Evolutionary conservation across 1,140 invertebrate genomes (phyloP), one percentile per base, ranked within the genome.

Genomic region (Neodiprion pinetum): DNA sequence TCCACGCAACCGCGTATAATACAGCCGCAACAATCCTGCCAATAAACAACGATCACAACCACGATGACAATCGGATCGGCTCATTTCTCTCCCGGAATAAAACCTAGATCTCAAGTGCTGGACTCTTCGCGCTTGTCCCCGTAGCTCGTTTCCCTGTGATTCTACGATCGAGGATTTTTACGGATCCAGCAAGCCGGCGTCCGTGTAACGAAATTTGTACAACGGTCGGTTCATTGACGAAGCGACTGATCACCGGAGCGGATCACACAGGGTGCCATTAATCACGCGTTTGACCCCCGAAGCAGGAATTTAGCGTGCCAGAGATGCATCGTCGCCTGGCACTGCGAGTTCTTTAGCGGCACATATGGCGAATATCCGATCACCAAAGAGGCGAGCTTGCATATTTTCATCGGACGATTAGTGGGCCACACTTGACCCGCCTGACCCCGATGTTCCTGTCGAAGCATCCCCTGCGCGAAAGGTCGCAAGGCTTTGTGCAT

Each of bases 351-450:
- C 53, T 61, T 61, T 61, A 61, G 9, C 53, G 53, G 1, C 53
- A 12, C n/a, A 17, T 61, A 12, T 17, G n/a, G 53, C 28, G 28
- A 40, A 40, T 40, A 3, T 40, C 28, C 28, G 28, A 40, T 40
- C 28, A 3, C 28, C 28, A 40, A 40, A 40, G 28, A 40, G 28
- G 0, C 28, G 53, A 61, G n/a, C 53, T 61, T 61, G 53, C 53
- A 61, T 61, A 61, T 61, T 61, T 61, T 9, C 53, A 61, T 61
- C 17, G 81, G 77, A 84, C 82, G 83, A 84, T 84, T 84, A 82
- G 83, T 84, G 79, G 76, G 73, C 76, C 80, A 82, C 83, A 84
- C 83, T 84, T 84, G 83, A 84, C 83, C 83, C 83, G 79, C 66
- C 74, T 74, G 77, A 80, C 79, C 82, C 80, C 53, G 11, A 61